Conservation (phyloP, 1,140 invertebrate species). For the Papilio dardanus region DNA sequence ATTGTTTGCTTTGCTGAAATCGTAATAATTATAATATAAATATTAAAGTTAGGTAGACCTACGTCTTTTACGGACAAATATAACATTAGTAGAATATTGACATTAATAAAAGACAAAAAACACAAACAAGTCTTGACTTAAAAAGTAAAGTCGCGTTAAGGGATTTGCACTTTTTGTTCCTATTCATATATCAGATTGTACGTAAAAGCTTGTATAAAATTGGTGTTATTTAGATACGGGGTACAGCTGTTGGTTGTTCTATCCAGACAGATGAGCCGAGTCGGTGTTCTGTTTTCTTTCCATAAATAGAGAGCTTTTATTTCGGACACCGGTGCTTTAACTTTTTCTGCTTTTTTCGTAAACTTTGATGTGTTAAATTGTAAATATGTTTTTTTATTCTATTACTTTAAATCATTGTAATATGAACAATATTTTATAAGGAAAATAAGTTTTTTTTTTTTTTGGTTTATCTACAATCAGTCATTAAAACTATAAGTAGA, state of each 20-base stretch:
- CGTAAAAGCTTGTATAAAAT: slow-evolving; percentile 12
- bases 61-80: too few relatives aligned
- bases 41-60: too few relatives aligned
- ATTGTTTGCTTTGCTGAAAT: too few relatives aligned
- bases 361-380: slow-evolving; percentile 4
- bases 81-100: too few relatives aligned
- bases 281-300: slow-evolving; percentile 16
- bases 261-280: slow-evolving; percentile 7
- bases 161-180: neutral
- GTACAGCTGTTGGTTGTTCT: slow-evolving; percentile 1
- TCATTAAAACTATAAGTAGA: too few relatives aligned
- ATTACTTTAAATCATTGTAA: neutral
- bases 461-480: too few relatives aligned
- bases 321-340: neutral
- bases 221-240: neutral
- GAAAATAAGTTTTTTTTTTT: too few relatives aligned
- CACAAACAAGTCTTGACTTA: neutral
- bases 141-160: neutral
- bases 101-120: neutral
- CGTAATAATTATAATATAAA: too few relatives aligned
- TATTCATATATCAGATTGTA: neutral
- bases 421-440: too few relatives aligned
- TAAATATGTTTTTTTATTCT: neutral
- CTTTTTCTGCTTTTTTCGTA: neutral
- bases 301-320: slow-evolving; percentile 17